These are phyloP conservation scores for Leptocoma aspasia DNA, from an alignment of 2,113 vertebrate genomes.

Conservation along the genomic window DNA sequence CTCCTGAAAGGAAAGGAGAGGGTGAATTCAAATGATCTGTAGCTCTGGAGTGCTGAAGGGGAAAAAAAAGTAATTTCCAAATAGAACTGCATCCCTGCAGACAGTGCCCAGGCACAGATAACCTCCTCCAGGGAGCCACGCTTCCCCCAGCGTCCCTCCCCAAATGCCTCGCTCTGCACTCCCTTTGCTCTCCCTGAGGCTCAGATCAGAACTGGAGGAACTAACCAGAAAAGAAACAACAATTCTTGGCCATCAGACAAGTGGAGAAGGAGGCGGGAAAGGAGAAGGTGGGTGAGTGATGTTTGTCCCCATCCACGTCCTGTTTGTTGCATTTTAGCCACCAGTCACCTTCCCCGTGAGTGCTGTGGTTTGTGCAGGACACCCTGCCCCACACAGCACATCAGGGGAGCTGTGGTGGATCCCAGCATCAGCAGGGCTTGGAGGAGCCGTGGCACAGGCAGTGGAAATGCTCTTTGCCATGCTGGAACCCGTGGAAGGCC, in stretches of 20 bases:
- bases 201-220: not conserved
- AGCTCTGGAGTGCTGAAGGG: conserved; percentile 37
- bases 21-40: conserved; percentile 59
- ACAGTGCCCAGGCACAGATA: conserved; percentile 7
- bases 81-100: conserved; percentile 10
- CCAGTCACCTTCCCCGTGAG: fast-evolving
- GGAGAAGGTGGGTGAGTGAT: not conserved
- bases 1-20: conserved; percentile 47
- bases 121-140: not conserved
- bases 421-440: not conserved
- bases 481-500: not conserved
- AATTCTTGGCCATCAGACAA: not conserved
- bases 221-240: not conserved
- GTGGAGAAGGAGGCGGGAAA: not conserved
- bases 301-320: not conserved
- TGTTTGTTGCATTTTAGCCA: not conserved
- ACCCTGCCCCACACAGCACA: not conserved
- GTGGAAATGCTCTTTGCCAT: not conserved
- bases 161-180: not conserved
- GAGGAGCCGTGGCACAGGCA: too few relatives aligned
- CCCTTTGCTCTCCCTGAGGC: not conserved
- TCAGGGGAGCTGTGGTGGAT: not conserved
- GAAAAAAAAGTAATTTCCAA: conserved; percentile 23
- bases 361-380: not conserved
- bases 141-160: not conserved